These are phyloP conservation scores for Anguilla obscura DNA, from an alignment of 2,797 vertebrate genomes.

Conservation along the genomic window DNA sequence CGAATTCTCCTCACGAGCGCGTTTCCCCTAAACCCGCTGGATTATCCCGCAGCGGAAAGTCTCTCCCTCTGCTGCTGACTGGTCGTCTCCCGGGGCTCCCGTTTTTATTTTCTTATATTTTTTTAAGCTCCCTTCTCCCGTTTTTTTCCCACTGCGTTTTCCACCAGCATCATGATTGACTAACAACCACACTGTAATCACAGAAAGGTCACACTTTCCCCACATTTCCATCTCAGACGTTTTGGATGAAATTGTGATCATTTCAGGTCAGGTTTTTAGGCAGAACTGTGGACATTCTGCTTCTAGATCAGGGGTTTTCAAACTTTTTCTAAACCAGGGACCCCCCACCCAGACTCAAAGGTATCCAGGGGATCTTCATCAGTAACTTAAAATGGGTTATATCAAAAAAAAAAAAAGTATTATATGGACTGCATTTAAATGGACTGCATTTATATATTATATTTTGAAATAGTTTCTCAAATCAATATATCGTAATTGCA, in stretches of 20 bases:
- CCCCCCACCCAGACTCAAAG: no score
- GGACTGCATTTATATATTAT: no score
- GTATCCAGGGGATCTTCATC: neutral
- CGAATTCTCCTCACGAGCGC: slow-evolving; percentile 40
- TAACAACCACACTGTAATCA: slow-evolving; percentile 39
- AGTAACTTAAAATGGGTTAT: neutral
- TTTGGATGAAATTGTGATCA: slow-evolving; percentile 26
- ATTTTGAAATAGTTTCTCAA: no score
- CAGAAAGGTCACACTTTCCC: slow-evolving; percentile 36
- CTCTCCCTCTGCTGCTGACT: slow-evolving; percentile 50
- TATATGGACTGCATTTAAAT: no score
- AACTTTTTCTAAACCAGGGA: neutral
- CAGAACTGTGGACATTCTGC: neutral
- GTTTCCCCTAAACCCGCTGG: slow-evolving; percentile 36
- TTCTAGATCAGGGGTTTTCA: neutral
- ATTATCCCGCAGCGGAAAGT: slow-evolving; percentile 53
- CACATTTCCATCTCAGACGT: slow-evolving; percentile 42
- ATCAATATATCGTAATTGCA: no score
- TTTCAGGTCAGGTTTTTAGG: slow-evolving; percentile 12
- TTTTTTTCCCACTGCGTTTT: slow-evolving; percentile 47
- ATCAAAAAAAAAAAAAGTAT: no score
- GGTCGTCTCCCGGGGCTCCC: slow-evolving; percentile 41
- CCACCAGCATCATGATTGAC: slow-evolving; percentile 41
- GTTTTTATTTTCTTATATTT: slow-evolving; percentile 49
- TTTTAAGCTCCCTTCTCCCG: neutral